Percentiles rank a stretch among this genome's conserved stretches.
phyloP scores from a whole-genome alignment of 2,888 invertebrate species.

The Phortica okadai region DNA sequence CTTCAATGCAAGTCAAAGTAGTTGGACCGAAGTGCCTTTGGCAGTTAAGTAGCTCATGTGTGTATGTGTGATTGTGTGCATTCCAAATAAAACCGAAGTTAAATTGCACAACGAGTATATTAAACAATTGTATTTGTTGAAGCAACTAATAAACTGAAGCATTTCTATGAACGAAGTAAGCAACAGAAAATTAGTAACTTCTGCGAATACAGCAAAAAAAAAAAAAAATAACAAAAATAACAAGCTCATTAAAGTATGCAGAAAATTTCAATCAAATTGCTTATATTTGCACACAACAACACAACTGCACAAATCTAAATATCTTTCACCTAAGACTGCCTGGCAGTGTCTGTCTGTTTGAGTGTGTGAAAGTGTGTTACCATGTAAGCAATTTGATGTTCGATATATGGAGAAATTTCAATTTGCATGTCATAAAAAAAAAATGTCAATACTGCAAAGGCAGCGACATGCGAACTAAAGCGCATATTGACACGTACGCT shows the following conservation, averaged over 20 bases:
- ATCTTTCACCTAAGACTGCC: slow-evolving; percentile 49
- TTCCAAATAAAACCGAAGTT: slow-evolving; percentile 45
- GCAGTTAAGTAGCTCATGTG: slow-evolving; percentile 3
- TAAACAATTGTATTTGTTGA: not conserved
- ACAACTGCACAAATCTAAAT: slow-evolving; percentile 37
- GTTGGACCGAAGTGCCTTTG: too few relatives aligned
- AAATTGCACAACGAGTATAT: not conserved
- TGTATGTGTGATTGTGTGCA: slow-evolving; percentile 43
- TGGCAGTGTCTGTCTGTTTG: slow-evolving; percentile 19
- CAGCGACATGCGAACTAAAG: not conserved
- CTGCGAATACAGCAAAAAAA: not conserved
- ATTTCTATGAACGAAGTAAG: not conserved
- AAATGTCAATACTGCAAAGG: slow-evolving; percentile 48
- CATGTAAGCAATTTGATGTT: not conserved
- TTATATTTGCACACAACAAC: not conserved
- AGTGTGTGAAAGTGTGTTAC: not conserved
- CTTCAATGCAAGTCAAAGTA: not conserved
- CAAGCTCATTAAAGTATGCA: slow-evolving; percentile 6
- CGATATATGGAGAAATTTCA: slow-evolving; percentile 61
- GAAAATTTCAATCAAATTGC: slow-evolving; percentile 58
- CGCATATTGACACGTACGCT: slow-evolving; percentile 16
- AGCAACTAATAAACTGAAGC: not conserved
- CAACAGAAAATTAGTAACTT: not conserved
- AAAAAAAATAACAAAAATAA: not conserved
- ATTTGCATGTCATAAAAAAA: slow-evolving; percentile 65